These are phyloP conservation scores for Pseudachorutes palmiensis DNA, from an alignment of 1,140 invertebrate genomes.

Conservation along the genomic window DNA sequence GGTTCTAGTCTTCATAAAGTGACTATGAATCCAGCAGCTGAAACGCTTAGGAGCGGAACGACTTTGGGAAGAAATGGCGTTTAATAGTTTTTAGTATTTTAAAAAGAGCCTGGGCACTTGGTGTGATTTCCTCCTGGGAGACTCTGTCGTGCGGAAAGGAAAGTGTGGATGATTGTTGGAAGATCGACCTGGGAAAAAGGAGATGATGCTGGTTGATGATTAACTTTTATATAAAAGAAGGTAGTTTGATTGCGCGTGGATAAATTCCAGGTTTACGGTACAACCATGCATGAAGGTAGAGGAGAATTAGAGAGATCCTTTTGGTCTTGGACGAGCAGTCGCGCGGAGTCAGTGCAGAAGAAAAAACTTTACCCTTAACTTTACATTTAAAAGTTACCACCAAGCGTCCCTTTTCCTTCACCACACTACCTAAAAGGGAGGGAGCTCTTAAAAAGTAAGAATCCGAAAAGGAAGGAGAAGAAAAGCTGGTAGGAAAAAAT, in stretches of 20 bases:
- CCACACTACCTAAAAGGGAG: background rate
- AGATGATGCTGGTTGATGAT: background rate
- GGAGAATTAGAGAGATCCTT: background rate
- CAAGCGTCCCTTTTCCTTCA: background rate
- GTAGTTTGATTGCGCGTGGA: slow-evolving; percentile 11
- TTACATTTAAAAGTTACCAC: too few relatives aligned
- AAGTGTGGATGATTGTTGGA: slow-evolving; percentile 6
- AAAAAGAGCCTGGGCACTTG: background rate
- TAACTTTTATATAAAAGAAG: background rate
- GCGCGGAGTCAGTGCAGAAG: background rate
- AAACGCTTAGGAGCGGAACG: too few relatives aligned
- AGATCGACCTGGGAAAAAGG: slow-evolving; percentile 4
- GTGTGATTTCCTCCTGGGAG: slow-evolving; percentile 5
- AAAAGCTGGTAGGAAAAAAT: background rate
- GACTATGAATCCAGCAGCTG: too few relatives aligned
- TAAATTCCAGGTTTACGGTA: slow-evolving; percentile 13
- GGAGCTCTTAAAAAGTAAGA: slow-evolving; percentile 4
- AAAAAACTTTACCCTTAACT: background rate
- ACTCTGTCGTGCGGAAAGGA: slow-evolving; percentile 9
- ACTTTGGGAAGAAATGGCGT: background rate
- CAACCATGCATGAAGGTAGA: slow-evolving; percentile 9
- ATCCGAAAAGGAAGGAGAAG: slow-evolving; percentile 9
- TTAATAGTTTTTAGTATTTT: background rate
- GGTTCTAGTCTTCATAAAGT: too few relatives aligned
- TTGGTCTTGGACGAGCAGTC: background rate